Evolutionary conservation across 2,797 vertebrate species (phyloP).

Genomic region (Falco concolor): DNA sequence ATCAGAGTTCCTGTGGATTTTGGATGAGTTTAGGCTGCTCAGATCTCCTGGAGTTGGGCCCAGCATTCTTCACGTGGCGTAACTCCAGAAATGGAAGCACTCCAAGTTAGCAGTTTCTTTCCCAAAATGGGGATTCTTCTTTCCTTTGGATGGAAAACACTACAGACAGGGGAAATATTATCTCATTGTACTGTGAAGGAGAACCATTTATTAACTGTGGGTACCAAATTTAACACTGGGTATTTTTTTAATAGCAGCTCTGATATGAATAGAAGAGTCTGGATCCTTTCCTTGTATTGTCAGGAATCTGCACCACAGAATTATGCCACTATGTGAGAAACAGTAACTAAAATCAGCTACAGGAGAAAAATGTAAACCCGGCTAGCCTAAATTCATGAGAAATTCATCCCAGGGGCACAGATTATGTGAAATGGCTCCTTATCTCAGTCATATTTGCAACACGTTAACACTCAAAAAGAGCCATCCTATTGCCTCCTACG

Average conservation of each 20-base stretch:
- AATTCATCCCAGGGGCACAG: background rate
- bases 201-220: slow-evolving; percentile 23
- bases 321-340: background rate
- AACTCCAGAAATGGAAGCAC: slow-evolving; percentile 49
- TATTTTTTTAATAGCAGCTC: background rate
- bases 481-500: background rate
- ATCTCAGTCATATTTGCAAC: background rate
- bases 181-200: background rate
- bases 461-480: background rate
- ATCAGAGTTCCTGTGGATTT: slow-evolving; percentile 6
- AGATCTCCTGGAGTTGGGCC: slow-evolving; percentile 43
- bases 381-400: background rate
- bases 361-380: background rate
- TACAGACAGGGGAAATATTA: slow-evolving; percentile 1
- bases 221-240: slow-evolving; percentile 29
- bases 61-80: slow-evolving; percentile 2
- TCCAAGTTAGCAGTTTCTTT: slow-evolving; percentile 57
- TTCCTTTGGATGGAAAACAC: slow-evolving; percentile 31
- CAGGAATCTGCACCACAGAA: background rate
- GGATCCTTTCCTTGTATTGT: slow-evolving; percentile 4
- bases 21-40: slow-evolving; percentile 30
- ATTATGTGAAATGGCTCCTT: background rate
- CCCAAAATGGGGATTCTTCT: slow-evolving; percentile 63
- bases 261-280: slow-evolving; percentile 7
- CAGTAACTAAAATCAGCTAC: background rate